phyloP scores from a whole-genome alignment of 2,113 vertebrate species.

The Hydrochoerus hydrochaeris region DNA sequence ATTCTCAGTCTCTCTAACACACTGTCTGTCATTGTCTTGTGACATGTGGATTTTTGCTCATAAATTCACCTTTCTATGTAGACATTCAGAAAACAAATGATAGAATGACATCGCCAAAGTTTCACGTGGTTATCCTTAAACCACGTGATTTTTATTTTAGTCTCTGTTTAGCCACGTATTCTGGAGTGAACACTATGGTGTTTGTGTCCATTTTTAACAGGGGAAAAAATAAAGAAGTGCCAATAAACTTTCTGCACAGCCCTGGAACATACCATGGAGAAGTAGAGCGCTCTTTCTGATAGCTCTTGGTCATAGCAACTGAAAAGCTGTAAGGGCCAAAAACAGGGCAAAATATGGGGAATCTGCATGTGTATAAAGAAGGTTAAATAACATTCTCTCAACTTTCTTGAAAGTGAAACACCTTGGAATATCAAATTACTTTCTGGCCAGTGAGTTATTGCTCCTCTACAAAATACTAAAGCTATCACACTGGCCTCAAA shows the following conservation, averaged over 20 bases:
- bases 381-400: background rate
- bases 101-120: background rate
- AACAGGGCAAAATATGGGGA: background rate
- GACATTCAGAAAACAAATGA: background rate
- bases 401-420: background rate
- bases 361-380: background rate
- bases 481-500: background rate
- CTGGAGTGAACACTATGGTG: background rate
- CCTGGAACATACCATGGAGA: accelerated
- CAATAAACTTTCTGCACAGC: background rate
- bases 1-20: background rate
- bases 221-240: background rate
- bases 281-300: background rate
- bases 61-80: background rate
- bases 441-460: background rate
- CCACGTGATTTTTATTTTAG: conserved; percentile 18
- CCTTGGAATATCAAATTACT: background rate
- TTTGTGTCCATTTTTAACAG: background rate
- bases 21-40: conserved; percentile 25
- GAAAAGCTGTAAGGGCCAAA: background rate
- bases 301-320: background rate
- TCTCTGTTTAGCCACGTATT: background rate
- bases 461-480: background rate
- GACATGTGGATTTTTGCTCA: background rate
- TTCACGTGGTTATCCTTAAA: conserved; percentile 14